Evolutionary conservation across 2,888 invertebrate genomes (phyloP).

Genomic region (Mamestra brassicae): DNA sequence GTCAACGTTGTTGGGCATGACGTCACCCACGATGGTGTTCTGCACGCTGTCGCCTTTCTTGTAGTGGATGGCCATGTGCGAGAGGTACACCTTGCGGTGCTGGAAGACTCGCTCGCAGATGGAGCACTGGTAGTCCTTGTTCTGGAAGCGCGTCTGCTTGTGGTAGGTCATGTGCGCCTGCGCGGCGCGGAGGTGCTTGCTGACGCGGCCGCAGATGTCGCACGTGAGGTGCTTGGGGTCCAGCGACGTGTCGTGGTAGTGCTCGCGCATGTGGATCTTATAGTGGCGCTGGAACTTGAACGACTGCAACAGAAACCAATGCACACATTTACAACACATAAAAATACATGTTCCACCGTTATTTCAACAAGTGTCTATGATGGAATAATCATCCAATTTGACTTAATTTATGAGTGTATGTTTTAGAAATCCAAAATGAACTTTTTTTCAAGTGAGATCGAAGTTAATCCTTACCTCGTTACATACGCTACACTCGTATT

Average conservation of each 20-base stretch:
- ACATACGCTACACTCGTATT: slow-evolving; percentile 85
- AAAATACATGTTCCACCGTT: no score
- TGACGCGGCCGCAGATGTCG: slow-evolving; percentile 84
- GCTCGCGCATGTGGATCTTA: slow-evolving; percentile 86
- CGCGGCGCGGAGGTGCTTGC: slow-evolving; percentile 88
- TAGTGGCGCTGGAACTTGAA: slow-evolving; percentile 87
- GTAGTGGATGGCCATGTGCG: slow-evolving; percentile 88
- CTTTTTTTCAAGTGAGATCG: background rate
- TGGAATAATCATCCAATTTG: background rate
- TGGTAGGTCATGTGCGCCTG: slow-evolving; percentile 88
- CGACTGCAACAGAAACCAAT: slow-evolving; percentile 74
- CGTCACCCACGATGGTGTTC: slow-evolving; percentile 81
- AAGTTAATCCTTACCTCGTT: slow-evolving; percentile 79
- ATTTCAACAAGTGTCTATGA: background rate
- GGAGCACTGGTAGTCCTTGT: slow-evolving; percentile 87
- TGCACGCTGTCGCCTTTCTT: slow-evolving; percentile 85
- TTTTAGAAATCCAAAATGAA: background rate
- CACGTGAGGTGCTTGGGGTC: slow-evolving; percentile 86
- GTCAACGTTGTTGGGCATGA: slow-evolving; percentile 69
- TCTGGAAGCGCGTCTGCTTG: slow-evolving; percentile 87
- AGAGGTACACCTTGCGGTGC: slow-evolving; percentile 83
- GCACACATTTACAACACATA: background rate
- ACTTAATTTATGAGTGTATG: background rate
- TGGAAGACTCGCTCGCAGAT: slow-evolving; percentile 88
- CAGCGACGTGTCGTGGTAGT: slow-evolving; percentile 83